Conservation (phyloP, 2,888 invertebrate species). For the Leptopterna dolabrata region DNA sequence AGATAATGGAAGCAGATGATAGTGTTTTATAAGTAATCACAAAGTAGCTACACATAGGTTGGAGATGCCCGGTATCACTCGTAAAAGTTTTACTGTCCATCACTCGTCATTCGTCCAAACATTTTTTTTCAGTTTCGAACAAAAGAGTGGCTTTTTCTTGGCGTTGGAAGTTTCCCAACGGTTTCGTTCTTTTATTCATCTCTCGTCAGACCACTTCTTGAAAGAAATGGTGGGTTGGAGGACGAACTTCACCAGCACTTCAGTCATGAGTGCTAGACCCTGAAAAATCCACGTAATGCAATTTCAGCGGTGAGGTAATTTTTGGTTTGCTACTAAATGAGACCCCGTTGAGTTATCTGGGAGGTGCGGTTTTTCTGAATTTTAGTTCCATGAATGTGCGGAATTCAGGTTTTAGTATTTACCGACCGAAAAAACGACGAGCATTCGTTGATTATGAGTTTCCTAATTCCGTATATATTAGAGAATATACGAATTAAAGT, state of each 20-base stretch:
- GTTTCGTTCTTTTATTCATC: not conserved
- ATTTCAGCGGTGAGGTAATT: not conserved
- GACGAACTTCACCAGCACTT: not conserved
- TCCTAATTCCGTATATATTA: too few species aligned
- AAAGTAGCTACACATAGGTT: not conserved
- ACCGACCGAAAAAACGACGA: too few species aligned
- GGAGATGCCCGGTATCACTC: not conserved
- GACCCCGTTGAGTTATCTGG: too few species aligned
- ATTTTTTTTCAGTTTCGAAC: not conserved
- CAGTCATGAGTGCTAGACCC: not conserved
- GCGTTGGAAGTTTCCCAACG: not conserved
- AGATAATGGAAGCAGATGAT: too few species aligned
- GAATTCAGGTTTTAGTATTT: too few species aligned
- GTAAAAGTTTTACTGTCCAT: not conserved
- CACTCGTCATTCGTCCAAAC: not conserved
- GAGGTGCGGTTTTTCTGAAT: too few species aligned
- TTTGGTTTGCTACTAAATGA: not conserved
- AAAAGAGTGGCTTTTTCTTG: not conserved
- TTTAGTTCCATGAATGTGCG: too few species aligned
- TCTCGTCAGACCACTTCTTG: not conserved
- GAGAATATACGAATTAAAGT: too few species aligned
- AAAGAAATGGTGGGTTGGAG: not conserved
- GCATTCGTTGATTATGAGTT: too few species aligned
- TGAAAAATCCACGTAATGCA: not conserved
- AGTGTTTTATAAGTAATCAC: too few species aligned